phyloP scores from a whole-genome alignment of 2,113 vertebrate species.

The Corvus moneduloides region DNA sequence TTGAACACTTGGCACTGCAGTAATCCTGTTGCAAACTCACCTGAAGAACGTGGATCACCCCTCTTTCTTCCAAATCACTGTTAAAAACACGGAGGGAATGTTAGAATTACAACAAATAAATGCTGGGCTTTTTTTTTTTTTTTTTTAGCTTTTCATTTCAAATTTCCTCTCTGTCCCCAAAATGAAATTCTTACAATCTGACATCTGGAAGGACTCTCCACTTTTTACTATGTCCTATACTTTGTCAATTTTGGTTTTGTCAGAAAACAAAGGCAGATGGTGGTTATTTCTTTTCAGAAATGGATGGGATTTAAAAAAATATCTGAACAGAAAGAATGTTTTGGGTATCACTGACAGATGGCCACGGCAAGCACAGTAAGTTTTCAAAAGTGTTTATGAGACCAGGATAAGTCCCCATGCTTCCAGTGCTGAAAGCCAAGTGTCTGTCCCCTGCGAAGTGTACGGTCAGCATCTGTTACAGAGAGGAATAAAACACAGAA shows the following conservation, averaged over 20 bases:
- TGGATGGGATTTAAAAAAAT: not conserved
- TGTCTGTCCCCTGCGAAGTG: not conserved
- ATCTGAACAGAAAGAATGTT: not conserved
- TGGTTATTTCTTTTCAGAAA: not conserved
- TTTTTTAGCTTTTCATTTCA: not conserved
- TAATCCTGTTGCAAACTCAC: not conserved
- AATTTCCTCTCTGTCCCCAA: not conserved
- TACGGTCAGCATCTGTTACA: not conserved
- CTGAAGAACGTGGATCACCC: not conserved
- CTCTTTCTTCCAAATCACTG: not conserved
- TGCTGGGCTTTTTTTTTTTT: not conserved
- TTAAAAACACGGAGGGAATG: accelerated
- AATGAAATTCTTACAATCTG: not conserved
- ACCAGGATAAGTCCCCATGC: not conserved
- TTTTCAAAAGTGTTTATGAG: not conserved
- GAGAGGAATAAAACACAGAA: not conserved
- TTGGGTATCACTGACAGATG: not conserved
- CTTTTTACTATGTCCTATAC: not conserved
- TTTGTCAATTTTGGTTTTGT: not conserved
- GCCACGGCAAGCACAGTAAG: not conserved
- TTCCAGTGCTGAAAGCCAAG: not conserved
- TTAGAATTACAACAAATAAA: not conserved
- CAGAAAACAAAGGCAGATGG: not conserved
- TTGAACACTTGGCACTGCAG: not conserved
- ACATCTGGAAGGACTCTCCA: not conserved